Percentiles rank a stretch among this genome's conserved stretches.
These are phyloP conservation scores for Thyatira batis DNA, from an alignment of 2,888 invertebrate genomes.

Conservation along the genomic window DNA sequence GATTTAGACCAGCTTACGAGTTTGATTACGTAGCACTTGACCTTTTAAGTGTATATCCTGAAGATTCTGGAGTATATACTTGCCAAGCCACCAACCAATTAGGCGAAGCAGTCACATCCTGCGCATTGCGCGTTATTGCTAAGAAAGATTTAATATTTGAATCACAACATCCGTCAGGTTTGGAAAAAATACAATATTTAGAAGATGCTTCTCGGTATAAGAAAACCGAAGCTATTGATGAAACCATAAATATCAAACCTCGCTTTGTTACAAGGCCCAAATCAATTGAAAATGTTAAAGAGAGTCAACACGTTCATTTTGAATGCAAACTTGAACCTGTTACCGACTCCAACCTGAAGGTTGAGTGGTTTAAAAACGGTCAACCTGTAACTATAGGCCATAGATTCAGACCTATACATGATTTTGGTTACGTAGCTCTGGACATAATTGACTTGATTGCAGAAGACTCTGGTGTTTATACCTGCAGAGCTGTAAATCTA, in stretches of 20 bases:
- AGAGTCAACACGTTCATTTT: conserved; percentile 97
- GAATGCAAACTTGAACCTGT: conserved; percentile 98
- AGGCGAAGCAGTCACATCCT: conserved; percentile 96
- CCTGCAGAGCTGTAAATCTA: conserved; percentile 95
- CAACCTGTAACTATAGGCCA: conserved; percentile 96
- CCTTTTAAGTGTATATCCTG: conserved; percentile 97
- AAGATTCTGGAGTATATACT: conserved; percentile 97
- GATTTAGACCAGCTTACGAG: conserved; percentile 97
- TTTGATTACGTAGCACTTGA: conserved; percentile 99
- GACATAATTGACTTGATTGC: conserved; percentile 98
- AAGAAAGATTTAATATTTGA: conserved; percentile 94
- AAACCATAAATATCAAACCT: conserved; percentile 91
- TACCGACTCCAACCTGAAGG: conserved; percentile 97
- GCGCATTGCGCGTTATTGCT: conserved; percentile 93
- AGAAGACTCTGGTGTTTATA: conserved; percentile 97
- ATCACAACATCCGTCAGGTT: conserved; percentile 93
- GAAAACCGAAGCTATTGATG: conserved; percentile 90
- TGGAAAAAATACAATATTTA: conserved; percentile 95
- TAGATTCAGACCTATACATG: conserved; percentile 97
- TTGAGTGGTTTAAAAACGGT: conserved; percentile 98
- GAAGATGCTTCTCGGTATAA: conserved; percentile 94
- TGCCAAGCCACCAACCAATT: conserved; percentile 96
- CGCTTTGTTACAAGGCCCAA: conserved; percentile 94
- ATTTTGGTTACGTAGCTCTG: conserved; percentile 98
- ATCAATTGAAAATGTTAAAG: conserved; percentile 91